These are phyloP conservation scores for Ataeniobius toweri DNA, from an alignment of 2,797 vertebrate genomes.

Conservation along the genomic window DNA sequence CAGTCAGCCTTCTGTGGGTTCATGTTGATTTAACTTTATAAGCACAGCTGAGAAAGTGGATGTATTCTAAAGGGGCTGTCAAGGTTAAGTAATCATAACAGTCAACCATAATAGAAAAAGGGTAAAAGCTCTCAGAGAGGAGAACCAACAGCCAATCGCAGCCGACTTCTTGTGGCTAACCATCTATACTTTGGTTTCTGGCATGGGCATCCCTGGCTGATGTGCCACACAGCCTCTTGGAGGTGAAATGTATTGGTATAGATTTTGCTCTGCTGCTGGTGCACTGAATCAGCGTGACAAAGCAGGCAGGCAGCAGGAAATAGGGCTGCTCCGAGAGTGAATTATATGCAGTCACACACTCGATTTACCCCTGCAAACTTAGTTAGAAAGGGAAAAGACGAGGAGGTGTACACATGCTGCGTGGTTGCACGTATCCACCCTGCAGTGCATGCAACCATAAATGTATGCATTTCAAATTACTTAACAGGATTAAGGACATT, in stretches of 20 bases:
- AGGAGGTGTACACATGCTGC: constrained; percentile 54
- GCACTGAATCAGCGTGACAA: constrained; percentile 81
- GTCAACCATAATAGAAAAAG: constrained; percentile 48
- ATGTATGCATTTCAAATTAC: constrained; percentile 56
- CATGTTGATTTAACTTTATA: constrained; percentile 63
- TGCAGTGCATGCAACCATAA: constrained; percentile 33
- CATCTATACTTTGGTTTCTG: constrained; percentile 64
- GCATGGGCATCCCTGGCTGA: constrained; percentile 64
- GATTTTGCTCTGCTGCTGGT: constrained; percentile 79
- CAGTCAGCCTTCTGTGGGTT: constrained; percentile 45
- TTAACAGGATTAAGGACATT: constrained; percentile 66
- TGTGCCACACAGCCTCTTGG: constrained; percentile 71
- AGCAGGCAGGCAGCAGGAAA: constrained; percentile 77
- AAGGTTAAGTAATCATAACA: constrained; percentile 44
- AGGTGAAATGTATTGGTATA: constrained; percentile 80
- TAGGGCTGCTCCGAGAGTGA: constrained; percentile 77
- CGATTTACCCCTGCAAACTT: constrained; percentile 82
- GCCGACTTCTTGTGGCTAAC: constrained; percentile 53
- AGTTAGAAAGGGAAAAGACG: constrained; percentile 71
- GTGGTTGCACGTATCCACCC: constrained; percentile 29
- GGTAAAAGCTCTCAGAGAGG: constrained; percentile 36
- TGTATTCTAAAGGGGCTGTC: constrained; percentile 26
- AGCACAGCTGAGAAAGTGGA: constrained; percentile 41
- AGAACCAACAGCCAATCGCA: constrained; percentile 29
- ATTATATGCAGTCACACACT: constrained; percentile 84